Conservation (phyloP, 2,113 vertebrate species). For the Sylvietta virens region DNA sequence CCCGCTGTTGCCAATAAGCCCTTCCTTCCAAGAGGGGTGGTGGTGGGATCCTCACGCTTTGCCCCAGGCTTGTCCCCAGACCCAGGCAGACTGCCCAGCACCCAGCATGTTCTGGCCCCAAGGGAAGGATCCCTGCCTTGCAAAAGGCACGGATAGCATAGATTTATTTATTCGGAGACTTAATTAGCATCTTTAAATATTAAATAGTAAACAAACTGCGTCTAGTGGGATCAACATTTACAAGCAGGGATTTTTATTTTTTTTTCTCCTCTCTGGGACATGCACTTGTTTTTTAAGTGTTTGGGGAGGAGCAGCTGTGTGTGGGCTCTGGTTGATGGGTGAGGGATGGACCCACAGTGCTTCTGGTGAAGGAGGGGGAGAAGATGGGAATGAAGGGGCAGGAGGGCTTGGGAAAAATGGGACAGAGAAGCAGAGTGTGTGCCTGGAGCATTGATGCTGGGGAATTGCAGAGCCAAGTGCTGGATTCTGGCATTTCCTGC, state of each 20-base stretch:
- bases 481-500: neutral
- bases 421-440: neutral
- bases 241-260: slow-evolving; percentile 36
- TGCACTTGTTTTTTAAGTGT: neutral
- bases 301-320: neutral
- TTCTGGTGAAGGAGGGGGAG: neutral
- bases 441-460: neutral
- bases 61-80: neutral
- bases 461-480: neutral
- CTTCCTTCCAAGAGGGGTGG: neutral
- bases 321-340: neutral
- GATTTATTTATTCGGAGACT: slow-evolving; percentile 69
- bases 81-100: neutral
- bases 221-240: slow-evolving; percentile 68
- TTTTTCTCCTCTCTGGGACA: neutral
- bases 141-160: neutral
- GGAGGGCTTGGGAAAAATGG: neutral
- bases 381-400: neutral
- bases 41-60: neutral
- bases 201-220: slow-evolving; percentile 71
- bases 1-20: neutral
- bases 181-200: slow-evolving; percentile 79
- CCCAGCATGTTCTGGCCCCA: accelerated
- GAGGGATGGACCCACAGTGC: neutral
- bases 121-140: neutral